Evolutionary conservation across 2,888 invertebrate genomes (phyloP), one percentile per base, ranked within the genome.

Genomic region (Eremobia ochroleuca): DNA sequence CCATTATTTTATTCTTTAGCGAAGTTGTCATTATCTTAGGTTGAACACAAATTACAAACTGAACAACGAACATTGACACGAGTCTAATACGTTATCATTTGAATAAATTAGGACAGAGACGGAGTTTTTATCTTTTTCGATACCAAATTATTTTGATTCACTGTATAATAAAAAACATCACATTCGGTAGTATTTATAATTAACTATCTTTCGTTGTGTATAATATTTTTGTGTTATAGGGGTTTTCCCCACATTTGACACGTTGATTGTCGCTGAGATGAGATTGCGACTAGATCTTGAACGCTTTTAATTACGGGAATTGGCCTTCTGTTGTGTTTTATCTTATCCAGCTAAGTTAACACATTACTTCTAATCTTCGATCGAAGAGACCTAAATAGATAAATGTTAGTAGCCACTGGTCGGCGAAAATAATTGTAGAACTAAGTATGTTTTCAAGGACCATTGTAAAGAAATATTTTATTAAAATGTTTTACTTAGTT

Each of bases 1-100:
- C 89, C 8, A 91, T 84, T 1, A 90, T 85, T 86, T 89, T 90
- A 40, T 92, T 89, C 73, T 87, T 85, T 0, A 91, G 67, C 5
- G 81, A 75, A 59, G 66, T 81, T 6, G 70, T 69, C 90, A 91
- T 91, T 90, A 28, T 73, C 83, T 49, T 55, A 66, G 37, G 40
- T 75, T 52, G 68, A 28, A 64, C 28, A 40, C 69, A 37, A 40
- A 46, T 34, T 13, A 34, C 25, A 25, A 62, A 59, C 40, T 58
- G 34, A 74, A n/a, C n/a, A 31, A 15, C 28, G 2, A 9, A 43
- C 43, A 15, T 15, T 43, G 15, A 43, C 4, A 43, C 15, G 43
- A 43, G 11, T 49, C 11, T 5, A 13, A n/a, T 15, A 21, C 25
- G 9, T 64, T 83, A 65, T 79, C 68, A 34, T 31, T 37, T 5